phyloP scores from a whole-genome alignment of 1,140 invertebrate species.

The Conus ventricosus region DNA sequence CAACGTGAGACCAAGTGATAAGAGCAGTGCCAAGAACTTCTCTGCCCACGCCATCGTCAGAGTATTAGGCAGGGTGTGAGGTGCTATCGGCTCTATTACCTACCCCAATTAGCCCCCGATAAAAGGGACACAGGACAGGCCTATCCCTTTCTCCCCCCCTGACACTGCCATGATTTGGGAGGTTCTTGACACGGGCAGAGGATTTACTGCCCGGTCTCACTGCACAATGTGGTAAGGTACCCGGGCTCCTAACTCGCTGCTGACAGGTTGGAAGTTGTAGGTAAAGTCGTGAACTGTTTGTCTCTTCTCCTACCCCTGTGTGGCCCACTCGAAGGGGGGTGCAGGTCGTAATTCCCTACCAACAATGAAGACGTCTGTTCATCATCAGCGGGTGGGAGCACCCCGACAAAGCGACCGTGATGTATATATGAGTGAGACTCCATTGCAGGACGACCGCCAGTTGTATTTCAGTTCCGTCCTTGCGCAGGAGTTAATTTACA shows the following conservation, averaged over 20 bases:
- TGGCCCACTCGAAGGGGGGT: not conserved
- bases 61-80: no score
- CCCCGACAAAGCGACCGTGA: not conserved
- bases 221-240: no score
- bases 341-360: not conserved
- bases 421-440: not conserved
- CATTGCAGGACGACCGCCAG: not conserved
- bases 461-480: not conserved
- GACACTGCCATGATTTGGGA: conserved; percentile 19
- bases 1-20: no score
- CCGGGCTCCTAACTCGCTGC: not conserved
- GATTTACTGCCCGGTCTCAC: conserved; percentile 8
- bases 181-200: not conserved
- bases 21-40: not conserved
- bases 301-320: not conserved
- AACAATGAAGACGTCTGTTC: conserved; percentile 12
- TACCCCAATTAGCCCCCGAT: conserved; percentile 18
- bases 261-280: not conserved
- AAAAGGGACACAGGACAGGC: not conserved
- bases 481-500: not conserved
- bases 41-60: no score
- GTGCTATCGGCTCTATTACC: not conserved
- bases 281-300: not conserved
- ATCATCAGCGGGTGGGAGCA: not conserved
- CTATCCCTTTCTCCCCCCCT: not conserved